Conservation (phyloP, 2,888 invertebrate genomes). For the Helleia helle region DNA sequence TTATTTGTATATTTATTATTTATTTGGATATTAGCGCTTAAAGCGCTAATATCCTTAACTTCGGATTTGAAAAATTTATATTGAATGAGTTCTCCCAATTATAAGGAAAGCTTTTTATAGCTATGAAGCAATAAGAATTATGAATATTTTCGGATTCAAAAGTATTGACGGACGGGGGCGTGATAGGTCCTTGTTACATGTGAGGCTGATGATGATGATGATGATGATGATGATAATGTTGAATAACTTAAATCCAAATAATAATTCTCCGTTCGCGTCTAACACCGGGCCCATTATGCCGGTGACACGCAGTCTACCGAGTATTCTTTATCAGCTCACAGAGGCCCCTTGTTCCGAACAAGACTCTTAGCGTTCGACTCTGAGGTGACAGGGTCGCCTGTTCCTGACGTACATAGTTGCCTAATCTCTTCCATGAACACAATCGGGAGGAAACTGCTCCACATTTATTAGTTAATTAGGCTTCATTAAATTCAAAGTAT, state of each 20-base stretch:
- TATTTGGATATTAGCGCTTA: too few relatives aligned
- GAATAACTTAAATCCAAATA: neutral
- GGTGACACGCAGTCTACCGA: slow-evolving; percentile 66
- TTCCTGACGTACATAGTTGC: slow-evolving; percentile 53
- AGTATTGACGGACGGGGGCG: too few relatives aligned
- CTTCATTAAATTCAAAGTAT: slow-evolving; percentile 5
- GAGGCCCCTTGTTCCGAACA: slow-evolving; percentile 35
- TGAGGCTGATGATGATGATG: too few relatives aligned
- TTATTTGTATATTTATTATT: too few relatives aligned
- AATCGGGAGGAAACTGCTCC: slow-evolving; percentile 28
- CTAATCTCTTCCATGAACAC: slow-evolving; percentile 37
- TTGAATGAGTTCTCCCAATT: too few relatives aligned
- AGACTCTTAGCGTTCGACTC: slow-evolving; percentile 24
- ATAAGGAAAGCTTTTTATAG: too few relatives aligned
- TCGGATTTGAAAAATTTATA: too few relatives aligned
- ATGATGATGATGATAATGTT: too few relatives aligned
- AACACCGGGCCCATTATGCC: slow-evolving; percentile 31
- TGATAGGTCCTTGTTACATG: too few relatives aligned
- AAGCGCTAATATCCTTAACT: too few relatives aligned
- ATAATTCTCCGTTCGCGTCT: neutral
- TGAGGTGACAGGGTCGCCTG: slow-evolving; percentile 44
- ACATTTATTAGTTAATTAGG: slow-evolving; percentile 23
- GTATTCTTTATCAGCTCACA: slow-evolving; percentile 17
- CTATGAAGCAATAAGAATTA: too few relatives aligned
- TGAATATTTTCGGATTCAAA: too few relatives aligned